Conservation (phyloP, 1,140 invertebrate species). For the Dreissena polymorpha region DNA sequence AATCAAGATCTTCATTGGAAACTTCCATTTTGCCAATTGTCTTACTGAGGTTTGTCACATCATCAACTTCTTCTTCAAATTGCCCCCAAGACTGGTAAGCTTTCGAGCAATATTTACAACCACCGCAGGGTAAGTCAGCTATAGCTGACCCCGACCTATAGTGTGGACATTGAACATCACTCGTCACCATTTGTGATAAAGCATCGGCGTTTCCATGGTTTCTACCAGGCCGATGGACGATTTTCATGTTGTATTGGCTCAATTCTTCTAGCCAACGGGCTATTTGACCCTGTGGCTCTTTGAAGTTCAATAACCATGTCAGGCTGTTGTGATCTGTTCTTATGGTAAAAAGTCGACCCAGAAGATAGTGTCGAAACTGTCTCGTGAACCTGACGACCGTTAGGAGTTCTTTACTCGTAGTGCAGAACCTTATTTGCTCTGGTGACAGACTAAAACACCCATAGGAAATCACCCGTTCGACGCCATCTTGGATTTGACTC, state of each 20-base stretch:
- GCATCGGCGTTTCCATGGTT: conserved; percentile 18
- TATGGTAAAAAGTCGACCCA: conserved; percentile 18
- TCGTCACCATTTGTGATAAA: background rate
- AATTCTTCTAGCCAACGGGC: conserved; percentile 39
- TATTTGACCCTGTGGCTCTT: conserved; percentile 29
- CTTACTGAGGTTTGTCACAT: background rate
- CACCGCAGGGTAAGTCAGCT: conserved; percentile 5
- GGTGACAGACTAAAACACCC: background rate
- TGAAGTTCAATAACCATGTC: conserved; percentile 44
- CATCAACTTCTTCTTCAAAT: conserved; percentile 11
- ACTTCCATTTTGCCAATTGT: background rate
- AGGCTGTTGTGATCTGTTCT: conserved; percentile 35
- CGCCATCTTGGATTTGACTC: conserved; percentile 61
- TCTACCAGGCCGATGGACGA: conserved; percentile 12
- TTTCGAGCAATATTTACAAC: conserved; percentile 19
- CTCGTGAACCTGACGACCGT: conserved; percentile 23
- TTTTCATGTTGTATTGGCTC: conserved; percentile 40
- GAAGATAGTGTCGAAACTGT: conserved; percentile 38
- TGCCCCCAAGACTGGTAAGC: conserved; percentile 11
- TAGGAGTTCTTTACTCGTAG: conserved; percentile 32
- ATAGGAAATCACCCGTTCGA: conserved; percentile 33
- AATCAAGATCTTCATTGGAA: background rate
- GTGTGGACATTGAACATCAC: background rate
- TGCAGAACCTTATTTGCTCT: background rate
- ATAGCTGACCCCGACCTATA: background rate